Evolutionary conservation across 2,113 vertebrate genomes (phyloP), one percentile per base, ranked within the genome.

Genomic region (Strigops habroptila): DNA sequence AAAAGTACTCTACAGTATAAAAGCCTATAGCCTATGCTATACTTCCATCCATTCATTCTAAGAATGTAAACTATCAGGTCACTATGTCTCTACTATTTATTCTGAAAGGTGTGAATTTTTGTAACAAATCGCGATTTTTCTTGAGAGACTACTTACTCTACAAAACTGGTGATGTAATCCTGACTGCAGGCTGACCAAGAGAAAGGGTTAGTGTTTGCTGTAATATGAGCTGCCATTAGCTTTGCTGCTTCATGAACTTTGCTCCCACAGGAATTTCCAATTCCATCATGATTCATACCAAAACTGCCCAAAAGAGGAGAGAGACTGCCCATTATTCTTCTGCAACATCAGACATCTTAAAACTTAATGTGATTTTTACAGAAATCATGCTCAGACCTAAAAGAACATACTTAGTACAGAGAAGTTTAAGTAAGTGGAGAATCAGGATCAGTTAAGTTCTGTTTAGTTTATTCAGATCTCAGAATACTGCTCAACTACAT

Each of bases 281-380:
- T 99, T 96, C 99, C 99, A 92, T 99, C 99, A 88, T 99, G 99
- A 98, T 99, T 99, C 99, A 99, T 99, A 97, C 99, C 99, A 97
- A 99, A 99, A 98, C 99, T 99, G 97, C 96, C 91, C 95, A 94
- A 97, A 98, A 97, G 93, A 98, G 53, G 73, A 94, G 80, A 97
- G 85, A 96, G 91, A 96, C 48, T 91, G 55, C 12, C 24, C 48
- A 65, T 97, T 96, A 97, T 39, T 97, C 48, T 91, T 79, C 90
- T 87, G 64, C 39, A 89, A 48, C 46, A 88, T 73, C 41, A 85
- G 46, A 90, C 73, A 88, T 93, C 85, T 59, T 63, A 70, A 92
- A 96, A 92, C 53, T 90, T 63, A 24, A n/a, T n/a, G 60, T 48
- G 35, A 67, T 23, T 62, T 96, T 86, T 39, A 88, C n/a, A 57